Base-by-base conservation (phyloP, 2,113 vertebrate genomes). In the Mus pahari region DNA sequence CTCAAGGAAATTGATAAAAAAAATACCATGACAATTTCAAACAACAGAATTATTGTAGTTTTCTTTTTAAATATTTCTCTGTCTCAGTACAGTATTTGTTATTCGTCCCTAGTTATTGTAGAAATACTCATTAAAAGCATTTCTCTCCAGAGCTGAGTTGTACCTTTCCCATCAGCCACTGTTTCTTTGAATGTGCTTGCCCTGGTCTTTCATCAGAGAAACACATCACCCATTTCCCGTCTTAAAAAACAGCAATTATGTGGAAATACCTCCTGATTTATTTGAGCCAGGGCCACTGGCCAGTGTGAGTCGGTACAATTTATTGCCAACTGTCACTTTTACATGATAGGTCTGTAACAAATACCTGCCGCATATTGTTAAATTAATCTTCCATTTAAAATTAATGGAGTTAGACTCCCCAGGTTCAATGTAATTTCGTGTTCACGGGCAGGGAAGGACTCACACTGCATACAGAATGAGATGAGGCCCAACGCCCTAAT, bases 331-430 rank as follows among this genome's bases (percentile, higher is more conserved):
- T 98, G 98, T 99, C 99, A 99, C 99, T 99, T 99, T 99, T 99
- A 99, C 99, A 99, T 99, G 99, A 99, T 99, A 99, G 99, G 99
- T 99, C 99, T 99, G 99, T 99, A 99, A 99, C 99, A 99, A 99
- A 99, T 99, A 99, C 99, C 99, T 99, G 99, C 99, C 98, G 99
- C 99, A 99, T 99, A 99, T 99, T 99, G 99, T 99, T 99, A 99
- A 99, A 99, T 99, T 99, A 99, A 99, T 99, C 99, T 99, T 99
- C 99, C 99, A 99, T 99, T 99, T 99, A 99, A 99, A 99, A 99
- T 99, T 99, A 99, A 99, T 99, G 99, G 99, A 99, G 99, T 99
- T 99, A 99, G 99, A 99, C 99, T 99, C 99, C 99, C 99, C 98
- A 99, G 99, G 99, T 99, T 99, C 99, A 99, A 99, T 99, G 99